phyloP scores from a whole-genome alignment of 2,113 vertebrate genomes.

The Sapajus apella region DNA sequence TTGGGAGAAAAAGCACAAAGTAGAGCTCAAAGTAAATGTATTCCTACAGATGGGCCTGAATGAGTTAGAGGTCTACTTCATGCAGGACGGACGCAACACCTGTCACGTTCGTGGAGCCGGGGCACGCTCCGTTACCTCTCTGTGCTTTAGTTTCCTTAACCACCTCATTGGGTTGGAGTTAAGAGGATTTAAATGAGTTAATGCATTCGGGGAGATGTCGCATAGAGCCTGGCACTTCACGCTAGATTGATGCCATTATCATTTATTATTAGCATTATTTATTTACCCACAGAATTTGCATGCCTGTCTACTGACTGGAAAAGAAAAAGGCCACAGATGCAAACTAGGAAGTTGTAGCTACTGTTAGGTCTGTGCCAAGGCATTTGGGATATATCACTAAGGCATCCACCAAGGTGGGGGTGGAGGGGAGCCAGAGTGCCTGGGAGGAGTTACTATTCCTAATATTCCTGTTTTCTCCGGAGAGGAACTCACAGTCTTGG shows the following conservation, averaged over 20 bases:
- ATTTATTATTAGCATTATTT: neutral
- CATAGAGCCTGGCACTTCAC: neutral
- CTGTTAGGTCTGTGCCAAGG: neutral
- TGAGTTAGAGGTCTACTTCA: neutral
- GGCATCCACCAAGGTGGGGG: neutral
- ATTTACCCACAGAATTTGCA: neutral
- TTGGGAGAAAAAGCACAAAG: neutral
- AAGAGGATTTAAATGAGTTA: neutral
- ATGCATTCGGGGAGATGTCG: neutral
- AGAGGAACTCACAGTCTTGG: neutral
- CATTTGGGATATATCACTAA: neutral
- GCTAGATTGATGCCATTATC: neutral
- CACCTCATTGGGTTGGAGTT: neutral
- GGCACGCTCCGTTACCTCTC: neutral
- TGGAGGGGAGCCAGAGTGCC: neutral
- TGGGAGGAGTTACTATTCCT: neutral
- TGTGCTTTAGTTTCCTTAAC: neutral
- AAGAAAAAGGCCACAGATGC: neutral
- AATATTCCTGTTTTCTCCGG: neutral
- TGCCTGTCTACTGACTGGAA: neutral
- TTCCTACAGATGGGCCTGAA: neutral
- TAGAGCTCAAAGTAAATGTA: neutral
- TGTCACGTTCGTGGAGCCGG: fast-evolving
- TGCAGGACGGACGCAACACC: fast-evolving
- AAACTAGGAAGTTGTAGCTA: neutral